A percentile compares a stretch with the other conserved stretches of the same genome.
These are phyloP conservation scores for Steinernema carpocapsae DNA, from an alignment of 2,888 invertebrate genomes.

Conservation along the genomic window DNA sequence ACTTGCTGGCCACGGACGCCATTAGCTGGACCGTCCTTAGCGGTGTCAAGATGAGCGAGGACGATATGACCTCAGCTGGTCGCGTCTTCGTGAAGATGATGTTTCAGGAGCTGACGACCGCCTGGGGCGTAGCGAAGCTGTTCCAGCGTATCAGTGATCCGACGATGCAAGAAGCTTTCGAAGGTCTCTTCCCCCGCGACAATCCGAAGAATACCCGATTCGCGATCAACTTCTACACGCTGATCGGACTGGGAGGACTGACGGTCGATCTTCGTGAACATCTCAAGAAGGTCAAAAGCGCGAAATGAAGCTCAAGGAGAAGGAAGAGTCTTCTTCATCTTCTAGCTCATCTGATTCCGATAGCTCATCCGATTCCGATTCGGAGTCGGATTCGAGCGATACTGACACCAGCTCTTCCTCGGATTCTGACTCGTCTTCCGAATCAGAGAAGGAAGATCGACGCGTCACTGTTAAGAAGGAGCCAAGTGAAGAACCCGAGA, in stretches of 20 bases:
- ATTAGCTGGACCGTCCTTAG: constrained; percentile 90
- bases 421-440: too few species aligned
- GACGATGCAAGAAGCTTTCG: constrained; percentile 83
- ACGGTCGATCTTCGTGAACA: constrained; percentile 73
- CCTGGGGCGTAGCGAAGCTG: constrained; percentile 89
- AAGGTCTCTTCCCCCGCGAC: constrained; percentile 90
- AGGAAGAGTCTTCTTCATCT: too few species aligned
- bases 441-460: too few species aligned
- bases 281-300: constrained; percentile 54
- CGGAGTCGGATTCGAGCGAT: too few species aligned
- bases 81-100: too few species aligned
- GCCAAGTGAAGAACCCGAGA: too few species aligned
- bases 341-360: too few species aligned
- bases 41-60: constrained; percentile 89
- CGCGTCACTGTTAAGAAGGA: too few species aligned
- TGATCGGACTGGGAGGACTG: constrained; percentile 92
- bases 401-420: too few species aligned
- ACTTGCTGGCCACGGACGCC: constrained; percentile 92
- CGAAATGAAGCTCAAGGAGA: constrained; percentile 48
- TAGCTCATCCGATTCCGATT: too few species aligned
- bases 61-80: constrained; percentile 96
- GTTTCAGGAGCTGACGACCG: constrained; percentile 90
- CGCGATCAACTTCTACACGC: constrained; percentile 96
- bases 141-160: constrained; percentile 88
- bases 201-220: constrained; percentile 95